Percentiles rank a stretch among this genome's conserved stretches.
Conservation (phyloP, 2,888 invertebrate species). For the Phyto melanocephala region DNA sequence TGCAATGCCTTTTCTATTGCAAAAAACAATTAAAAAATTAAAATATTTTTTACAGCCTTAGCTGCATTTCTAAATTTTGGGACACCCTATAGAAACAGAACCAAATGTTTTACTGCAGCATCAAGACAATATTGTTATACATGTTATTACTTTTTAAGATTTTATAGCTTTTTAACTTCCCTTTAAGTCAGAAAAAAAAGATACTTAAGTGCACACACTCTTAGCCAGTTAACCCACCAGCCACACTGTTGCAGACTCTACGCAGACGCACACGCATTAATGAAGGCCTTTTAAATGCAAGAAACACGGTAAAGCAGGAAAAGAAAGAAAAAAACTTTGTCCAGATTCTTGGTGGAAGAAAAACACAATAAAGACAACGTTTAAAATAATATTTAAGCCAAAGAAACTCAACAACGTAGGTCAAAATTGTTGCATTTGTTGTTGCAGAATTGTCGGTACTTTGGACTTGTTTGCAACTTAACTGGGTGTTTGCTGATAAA, state of each 20-base stretch:
- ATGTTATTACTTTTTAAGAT: constrained; percentile 53
- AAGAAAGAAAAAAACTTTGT: constrained; percentile 11
- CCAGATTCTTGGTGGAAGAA: constrained; percentile 34
- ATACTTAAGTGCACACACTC: constrained; percentile 6
- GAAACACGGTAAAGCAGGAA: neutral
- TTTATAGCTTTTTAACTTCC: constrained; percentile 25
- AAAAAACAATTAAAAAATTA: no score
- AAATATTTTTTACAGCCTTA: no score
- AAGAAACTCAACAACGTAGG: constrained; percentile 15
- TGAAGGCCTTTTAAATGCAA: constrained; percentile 28
- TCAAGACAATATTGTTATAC: constrained; percentile 47
- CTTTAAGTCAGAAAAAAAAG: no score
- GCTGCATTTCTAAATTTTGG: no score
- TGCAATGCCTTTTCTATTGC: no score
- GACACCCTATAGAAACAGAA: no score
- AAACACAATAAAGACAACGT: neutral
- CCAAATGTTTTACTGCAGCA: no score
- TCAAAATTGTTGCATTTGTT: constrained; percentile 28
- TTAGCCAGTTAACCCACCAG: neutral
- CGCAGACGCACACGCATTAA: constrained; percentile 60
- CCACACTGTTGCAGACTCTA: constrained; percentile 47
- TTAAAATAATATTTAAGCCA: neutral
- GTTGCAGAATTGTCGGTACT: constrained; percentile 16
- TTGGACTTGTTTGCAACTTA: constrained; percentile 17
- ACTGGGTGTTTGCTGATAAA: neutral